These are phyloP conservation scores for Nycticebus coucang DNA, from an alignment of 2,113 vertebrate species.

Conservation along the genomic window DNA sequence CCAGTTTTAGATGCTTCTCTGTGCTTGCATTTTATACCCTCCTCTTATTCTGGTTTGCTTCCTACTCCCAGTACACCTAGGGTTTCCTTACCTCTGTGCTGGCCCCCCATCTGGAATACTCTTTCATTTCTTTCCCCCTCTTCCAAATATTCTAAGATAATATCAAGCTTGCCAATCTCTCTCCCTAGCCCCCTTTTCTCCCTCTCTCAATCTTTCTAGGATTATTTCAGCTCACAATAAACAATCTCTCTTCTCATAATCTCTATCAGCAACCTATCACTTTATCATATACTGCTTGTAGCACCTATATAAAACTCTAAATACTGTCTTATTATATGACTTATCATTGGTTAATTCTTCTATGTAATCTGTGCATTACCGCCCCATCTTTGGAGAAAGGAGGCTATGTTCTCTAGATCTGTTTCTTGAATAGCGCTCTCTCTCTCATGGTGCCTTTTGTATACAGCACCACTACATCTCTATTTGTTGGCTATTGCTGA, in stretches of 20 bases:
- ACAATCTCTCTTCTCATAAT: background rate
- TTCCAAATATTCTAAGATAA: background rate
- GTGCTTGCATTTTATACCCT: background rate
- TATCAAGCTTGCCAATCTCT: background rate
- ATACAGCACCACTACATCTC: conserved; percentile 9
- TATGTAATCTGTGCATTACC: background rate
- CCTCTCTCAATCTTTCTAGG: background rate
- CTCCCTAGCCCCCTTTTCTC: rapidly evolving
- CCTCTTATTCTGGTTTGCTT: background rate
- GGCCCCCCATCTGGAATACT: background rate
- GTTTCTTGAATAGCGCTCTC: background rate
- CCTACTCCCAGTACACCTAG: background rate
- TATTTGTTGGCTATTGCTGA: conserved; percentile 49
- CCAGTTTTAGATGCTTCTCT: background rate
- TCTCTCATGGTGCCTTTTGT: background rate
- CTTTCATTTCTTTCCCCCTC: background rate
- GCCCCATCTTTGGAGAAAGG: background rate
- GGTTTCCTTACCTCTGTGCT: background rate
- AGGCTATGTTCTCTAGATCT: background rate
- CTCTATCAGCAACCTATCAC: background rate
- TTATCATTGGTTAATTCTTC: conserved; percentile 11
- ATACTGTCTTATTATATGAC: background rate
- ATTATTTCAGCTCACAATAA: conserved; percentile 8
- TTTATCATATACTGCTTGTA: background rate
- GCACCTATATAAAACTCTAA: background rate